Conservation (phyloP, 2,797 vertebrate species). For the Sebastes diploproa region DNA sequence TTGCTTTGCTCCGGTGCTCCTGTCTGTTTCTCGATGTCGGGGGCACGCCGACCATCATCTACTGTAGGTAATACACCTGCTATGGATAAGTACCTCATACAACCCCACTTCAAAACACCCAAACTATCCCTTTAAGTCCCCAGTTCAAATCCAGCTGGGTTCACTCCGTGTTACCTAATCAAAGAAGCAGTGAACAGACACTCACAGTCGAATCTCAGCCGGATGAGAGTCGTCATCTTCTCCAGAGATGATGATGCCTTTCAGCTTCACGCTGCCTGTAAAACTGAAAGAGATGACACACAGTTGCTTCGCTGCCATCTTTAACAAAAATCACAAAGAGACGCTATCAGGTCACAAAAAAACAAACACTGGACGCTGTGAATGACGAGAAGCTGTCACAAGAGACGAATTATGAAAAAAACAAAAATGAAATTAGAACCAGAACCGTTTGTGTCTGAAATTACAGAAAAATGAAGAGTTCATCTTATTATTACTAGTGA, state of each 20-base stretch:
- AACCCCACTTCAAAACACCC: too few species aligned
- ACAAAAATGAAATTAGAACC: neutral
- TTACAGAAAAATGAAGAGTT: neutral
- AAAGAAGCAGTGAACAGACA: neutral
- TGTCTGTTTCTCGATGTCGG: too few species aligned
- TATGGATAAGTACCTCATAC: too few species aligned
- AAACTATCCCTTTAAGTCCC: too few species aligned
- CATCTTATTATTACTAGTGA: neutral
- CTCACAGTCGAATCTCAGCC: conserved; percentile 94
- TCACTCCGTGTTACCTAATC: neutral
- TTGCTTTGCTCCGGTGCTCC: too few species aligned
- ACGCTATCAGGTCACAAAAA: neutral
- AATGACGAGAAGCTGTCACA: neutral
- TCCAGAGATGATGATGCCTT: conserved; percentile 92
- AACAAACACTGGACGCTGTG: neutral
- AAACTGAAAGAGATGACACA: conserved; percentile 84
- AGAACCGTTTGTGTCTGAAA: neutral
- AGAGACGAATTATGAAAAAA: neutral
- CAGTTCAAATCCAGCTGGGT: neutral
- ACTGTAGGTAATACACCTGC: too few species aligned
- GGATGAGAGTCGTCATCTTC: conserved; percentile 91
- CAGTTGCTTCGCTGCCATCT: neutral
- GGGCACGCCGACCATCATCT: too few species aligned
- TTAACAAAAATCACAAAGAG: neutral
- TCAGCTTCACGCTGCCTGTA: conserved; percentile 94